Percentiles rank a stretch among this genome's conserved stretches.
phyloP scores from a whole-genome alignment of 2,797 vertebrate species.

The Mormyrops attenuatus region DNA sequence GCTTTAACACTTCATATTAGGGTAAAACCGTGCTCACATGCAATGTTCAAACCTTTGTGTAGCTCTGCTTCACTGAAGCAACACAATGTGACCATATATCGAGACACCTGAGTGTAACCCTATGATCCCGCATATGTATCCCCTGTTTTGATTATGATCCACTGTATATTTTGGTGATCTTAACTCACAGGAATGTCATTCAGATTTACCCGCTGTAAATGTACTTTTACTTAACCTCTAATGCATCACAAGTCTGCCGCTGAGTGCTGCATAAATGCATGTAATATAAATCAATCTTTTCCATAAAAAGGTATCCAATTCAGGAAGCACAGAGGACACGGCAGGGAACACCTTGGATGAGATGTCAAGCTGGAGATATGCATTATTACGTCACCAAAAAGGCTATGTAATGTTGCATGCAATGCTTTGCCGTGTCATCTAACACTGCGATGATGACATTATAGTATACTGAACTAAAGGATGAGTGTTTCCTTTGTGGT shows the following conservation, averaged over 20 bases:
- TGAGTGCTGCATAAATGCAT: neutral
- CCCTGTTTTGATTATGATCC: neutral
- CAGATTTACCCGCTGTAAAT: neutral
- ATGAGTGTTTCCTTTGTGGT: neutral
- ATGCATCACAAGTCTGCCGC: neutral
- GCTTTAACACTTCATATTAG: conserved; percentile 30
- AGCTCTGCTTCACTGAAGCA: conserved; percentile 15
- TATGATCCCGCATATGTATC: conserved; percentile 10
- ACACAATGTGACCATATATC: conserved; percentile 3
- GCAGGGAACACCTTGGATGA: neutral
- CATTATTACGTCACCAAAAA: neutral
- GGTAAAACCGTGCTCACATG: conserved; percentile 24
- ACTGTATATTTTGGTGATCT: neutral
- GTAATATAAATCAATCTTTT: neutral
- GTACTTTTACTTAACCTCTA: neutral
- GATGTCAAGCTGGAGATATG: neutral
- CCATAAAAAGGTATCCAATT: neutral
- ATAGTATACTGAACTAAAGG: neutral
- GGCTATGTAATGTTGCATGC: neutral
- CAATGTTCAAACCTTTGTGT: conserved; percentile 10
- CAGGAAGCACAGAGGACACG: neutral
- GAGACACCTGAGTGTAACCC: conserved; percentile 27
- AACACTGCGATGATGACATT: neutral
- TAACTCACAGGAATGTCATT: neutral
- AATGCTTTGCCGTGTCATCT: neutral